phyloP scores from a whole-genome alignment of 2,797 vertebrate species.

The Monodelphis domestica region DNA sequence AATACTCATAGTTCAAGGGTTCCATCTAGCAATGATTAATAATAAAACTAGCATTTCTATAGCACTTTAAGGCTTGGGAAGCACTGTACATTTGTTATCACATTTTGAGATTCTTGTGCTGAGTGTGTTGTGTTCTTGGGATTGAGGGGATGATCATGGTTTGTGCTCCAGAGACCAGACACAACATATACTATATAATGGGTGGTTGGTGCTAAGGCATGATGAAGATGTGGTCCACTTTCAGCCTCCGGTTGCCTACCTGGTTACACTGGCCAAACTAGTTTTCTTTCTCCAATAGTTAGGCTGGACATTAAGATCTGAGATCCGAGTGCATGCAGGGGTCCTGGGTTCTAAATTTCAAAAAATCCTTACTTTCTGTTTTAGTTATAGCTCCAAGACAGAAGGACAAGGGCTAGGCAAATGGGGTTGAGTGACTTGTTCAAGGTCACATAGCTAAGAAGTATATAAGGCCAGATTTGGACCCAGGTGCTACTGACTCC shows the following conservation, averaged over 20 bases:
- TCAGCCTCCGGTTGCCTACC: background rate
- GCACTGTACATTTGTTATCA: background rate
- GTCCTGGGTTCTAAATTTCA: background rate
- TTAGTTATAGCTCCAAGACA: no score
- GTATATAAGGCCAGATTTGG: no score
- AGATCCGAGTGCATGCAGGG: background rate
- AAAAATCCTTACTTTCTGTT: no score
- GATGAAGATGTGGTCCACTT: background rate
- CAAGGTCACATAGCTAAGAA: no score
- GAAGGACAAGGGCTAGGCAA: no score
- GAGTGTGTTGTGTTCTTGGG: background rate
- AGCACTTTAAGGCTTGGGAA: background rate
- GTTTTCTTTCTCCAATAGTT: background rate
- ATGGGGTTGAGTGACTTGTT: no score
- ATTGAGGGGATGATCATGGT: background rate
- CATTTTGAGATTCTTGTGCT: background rate
- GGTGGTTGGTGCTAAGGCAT: background rate
- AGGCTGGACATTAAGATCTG: background rate
- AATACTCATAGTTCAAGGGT: background rate
- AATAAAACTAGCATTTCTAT: background rate
- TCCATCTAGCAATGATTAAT: background rate
- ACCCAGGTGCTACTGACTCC: no score
- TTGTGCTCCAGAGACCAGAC: background rate
- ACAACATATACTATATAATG: background rate
- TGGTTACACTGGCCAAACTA: background rate